Percentiles rank a stretch among this genome's conserved stretches.
These are phyloP conservation scores for Capitulum mitella DNA, from an alignment of 2,888 invertebrate species.

Conservation along the genomic window DNA sequence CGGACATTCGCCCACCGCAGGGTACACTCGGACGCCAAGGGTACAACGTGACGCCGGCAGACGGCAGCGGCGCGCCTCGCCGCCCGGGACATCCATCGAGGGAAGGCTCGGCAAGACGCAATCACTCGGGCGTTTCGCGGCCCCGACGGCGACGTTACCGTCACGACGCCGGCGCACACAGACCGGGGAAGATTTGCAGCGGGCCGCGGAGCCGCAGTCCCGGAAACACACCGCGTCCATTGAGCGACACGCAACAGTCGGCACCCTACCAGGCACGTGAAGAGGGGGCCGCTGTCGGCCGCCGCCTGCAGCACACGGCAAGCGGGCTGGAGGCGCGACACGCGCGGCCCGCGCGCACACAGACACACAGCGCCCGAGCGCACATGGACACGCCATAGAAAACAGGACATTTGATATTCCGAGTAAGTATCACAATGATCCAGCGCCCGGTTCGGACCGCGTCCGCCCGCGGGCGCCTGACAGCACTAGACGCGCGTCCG, in stretches of 20 bases:
- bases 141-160: no score
- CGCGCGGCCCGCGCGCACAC: constrained; percentile 4
- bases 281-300: background rate
- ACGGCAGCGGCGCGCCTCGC: no score
- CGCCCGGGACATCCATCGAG: no score
- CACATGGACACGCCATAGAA: background rate
- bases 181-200: background rate
- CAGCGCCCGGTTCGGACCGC: background rate
- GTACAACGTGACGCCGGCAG: no score
- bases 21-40: background rate
- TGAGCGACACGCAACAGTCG: background rate
- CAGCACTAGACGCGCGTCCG: background rate
- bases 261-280: background rate
- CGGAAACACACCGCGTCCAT: background rate
- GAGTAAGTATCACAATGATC: constrained; percentile 4
- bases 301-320: no score
- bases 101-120: no score
- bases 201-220: background rate
- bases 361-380: background rate
- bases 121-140: no score
- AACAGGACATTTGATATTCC: constrained; percentile 6
- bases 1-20: background rate
- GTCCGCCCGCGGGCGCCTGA: background rate
- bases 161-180: no score
- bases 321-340: background rate